These are phyloP conservation scores for Oreochromis mossambicus DNA, from an alignment of 2,797 vertebrate genomes.

Conservation along the genomic window DNA sequence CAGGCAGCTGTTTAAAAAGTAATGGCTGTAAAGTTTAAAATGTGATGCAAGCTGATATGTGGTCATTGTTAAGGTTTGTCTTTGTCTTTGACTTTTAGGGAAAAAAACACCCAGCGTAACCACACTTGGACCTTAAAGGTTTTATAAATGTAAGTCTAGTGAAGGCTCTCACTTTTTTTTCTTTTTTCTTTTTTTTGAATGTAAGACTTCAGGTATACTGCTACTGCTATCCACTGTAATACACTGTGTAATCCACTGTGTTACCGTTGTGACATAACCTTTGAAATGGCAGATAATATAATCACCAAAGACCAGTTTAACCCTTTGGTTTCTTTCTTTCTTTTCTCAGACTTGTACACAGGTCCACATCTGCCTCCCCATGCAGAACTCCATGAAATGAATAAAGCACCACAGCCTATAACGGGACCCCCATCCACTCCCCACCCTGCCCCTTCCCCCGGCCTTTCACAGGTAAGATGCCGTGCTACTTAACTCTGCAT, in stretches of 20 bases:
- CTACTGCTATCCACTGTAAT: not conserved
- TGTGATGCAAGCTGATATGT: not conserved
- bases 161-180: not conserved
- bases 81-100: conserved; percentile 27
- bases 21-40: not conserved
- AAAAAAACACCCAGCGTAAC: conserved; percentile 29
- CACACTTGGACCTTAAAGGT: conserved; percentile 46
- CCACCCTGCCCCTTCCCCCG: conserved; percentile 93
- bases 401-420: conserved; percentile 98
- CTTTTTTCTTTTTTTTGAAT: not conserved
- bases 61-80: not conserved
- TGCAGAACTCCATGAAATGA: conserved; percentile 99
- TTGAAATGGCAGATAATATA: not conserved
- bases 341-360: conserved; percentile 60
- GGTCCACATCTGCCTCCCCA: conserved; percentile 84
- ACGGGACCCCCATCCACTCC: conserved; percentile 87
- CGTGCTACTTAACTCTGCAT: not conserved
- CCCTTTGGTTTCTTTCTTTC: not conserved
- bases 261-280: not conserved
- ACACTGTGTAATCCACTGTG: not conserved
- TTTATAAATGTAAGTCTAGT: conserved; percentile 55
- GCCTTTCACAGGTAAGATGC: conserved; percentile 88
- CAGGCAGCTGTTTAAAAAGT: not conserved
- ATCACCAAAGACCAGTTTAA: not conserved
- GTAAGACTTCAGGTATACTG: not conserved